Conservation (phyloP, 2,888 invertebrate species). For the Amitus sp. region DNA sequence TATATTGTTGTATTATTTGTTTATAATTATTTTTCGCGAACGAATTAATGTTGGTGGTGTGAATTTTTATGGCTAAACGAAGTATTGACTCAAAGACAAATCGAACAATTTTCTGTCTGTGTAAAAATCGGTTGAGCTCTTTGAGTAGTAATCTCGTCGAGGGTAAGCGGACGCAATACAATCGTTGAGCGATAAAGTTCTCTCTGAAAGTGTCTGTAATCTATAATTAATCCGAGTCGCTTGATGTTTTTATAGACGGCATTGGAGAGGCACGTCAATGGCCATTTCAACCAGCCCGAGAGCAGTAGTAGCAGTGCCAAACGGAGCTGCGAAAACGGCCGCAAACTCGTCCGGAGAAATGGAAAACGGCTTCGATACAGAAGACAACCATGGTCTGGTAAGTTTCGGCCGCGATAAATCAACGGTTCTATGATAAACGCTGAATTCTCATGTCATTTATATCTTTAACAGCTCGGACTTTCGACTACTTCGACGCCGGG, state of each 20-base stretch:
- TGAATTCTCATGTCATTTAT: no score
- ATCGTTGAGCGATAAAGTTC: conserved; percentile 20
- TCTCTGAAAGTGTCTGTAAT: conserved; percentile 40
- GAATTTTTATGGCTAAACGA: conserved; percentile 14
- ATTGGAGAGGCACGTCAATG: conserved; percentile 92
- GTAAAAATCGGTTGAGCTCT: no score
- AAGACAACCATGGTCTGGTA: conserved; percentile 91
- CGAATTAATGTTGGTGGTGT: no score
- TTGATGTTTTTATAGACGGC: conserved; percentile 72
- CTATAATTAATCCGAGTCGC: conserved; percentile 24
- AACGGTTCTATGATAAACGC: neutral
- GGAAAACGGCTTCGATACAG: conserved; percentile 89
- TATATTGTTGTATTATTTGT: no score
- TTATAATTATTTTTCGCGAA: no score
- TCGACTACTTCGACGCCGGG: conserved; percentile 92
- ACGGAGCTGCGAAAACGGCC: conserved; percentile 78
- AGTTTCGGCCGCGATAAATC: conserved; percentile 48
- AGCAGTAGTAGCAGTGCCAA: conserved; percentile 71
- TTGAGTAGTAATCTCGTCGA: no score
- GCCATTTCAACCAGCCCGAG: conserved; percentile 82
- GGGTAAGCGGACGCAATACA: no score
- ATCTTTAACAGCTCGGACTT: conserved; percentile 81
- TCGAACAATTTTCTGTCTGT: no score
- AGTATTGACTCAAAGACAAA: no score
- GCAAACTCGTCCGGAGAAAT: conserved; percentile 84